These are phyloP conservation scores for Lonchura striata DNA, from an alignment of 2,113 vertebrate genomes.

Conservation along the genomic window DNA sequence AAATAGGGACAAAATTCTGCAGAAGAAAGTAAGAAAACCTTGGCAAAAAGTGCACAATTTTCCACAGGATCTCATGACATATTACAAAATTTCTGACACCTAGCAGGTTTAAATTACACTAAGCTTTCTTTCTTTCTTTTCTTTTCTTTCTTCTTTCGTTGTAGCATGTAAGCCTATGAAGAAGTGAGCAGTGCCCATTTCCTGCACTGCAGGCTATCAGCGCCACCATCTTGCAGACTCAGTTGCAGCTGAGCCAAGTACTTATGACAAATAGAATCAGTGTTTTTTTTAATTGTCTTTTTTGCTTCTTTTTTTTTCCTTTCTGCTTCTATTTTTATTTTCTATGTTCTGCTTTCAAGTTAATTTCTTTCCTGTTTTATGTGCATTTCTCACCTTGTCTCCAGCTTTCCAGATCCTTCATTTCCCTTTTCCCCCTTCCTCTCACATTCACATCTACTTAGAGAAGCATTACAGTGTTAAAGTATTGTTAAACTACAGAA, in stretches of 20 bases:
- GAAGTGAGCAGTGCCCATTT: background rate
- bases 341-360: background rate
- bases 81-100: background rate
- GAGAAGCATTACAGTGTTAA: background rate
- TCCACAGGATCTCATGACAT: background rate
- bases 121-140: background rate
- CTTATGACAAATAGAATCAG: background rate
- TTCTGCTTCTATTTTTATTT: background rate
- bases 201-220: background rate
- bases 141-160: background rate
- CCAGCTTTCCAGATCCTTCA: background rate
- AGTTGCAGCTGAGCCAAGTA: background rate
- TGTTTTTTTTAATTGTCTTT: background rate
- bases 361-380: background rate
- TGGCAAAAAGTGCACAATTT: background rate
- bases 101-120: background rate
- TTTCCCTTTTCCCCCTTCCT: background rate
- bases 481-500: background rate
- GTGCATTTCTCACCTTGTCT: background rate
- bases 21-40: background rate
- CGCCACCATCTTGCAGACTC: background rate
- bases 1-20: background rate
- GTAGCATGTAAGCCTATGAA: background rate
- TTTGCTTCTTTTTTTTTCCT: background rate
- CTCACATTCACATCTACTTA: background rate